phyloP scores from a whole-genome alignment of 2,797 vertebrate species.

The Hirundo rustica region DNA sequence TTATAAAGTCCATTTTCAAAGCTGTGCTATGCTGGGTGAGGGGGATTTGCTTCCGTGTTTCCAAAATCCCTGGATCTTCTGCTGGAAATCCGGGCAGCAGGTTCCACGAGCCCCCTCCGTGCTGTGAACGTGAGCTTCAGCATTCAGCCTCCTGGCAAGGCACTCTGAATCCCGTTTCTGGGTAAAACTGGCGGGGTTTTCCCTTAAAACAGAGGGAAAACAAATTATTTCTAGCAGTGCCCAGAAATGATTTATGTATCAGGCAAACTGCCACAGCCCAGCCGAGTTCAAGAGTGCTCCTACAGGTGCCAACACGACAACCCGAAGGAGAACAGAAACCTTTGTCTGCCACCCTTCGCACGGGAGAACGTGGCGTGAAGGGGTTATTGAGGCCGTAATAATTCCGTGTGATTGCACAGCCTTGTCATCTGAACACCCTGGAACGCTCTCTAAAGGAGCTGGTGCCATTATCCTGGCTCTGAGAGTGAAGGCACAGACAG shows the following conservation, averaged over 20 bases:
- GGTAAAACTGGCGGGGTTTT: neutral
- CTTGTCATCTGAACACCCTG: neutral
- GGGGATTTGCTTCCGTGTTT: neutral
- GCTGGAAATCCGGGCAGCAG: neutral
- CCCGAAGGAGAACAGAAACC: neutral
- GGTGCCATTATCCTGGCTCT: neutral
- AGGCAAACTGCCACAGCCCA: neutral
- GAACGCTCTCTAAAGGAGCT: neutral
- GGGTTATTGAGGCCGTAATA: neutral
- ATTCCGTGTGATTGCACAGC: neutral
- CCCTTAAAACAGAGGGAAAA: neutral
- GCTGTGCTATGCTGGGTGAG: neutral
- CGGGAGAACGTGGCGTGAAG: neutral
- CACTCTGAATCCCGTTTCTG: neutral
- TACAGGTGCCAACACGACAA: neutral
- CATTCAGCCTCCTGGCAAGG: neutral
- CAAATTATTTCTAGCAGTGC: neutral
- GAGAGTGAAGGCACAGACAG: slow-evolving; percentile 1
- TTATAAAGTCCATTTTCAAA: neutral
- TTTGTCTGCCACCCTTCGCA: slow-evolving; percentile 20
- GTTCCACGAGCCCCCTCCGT: neutral
- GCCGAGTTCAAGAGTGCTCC: neutral
- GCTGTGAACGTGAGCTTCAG: neutral
- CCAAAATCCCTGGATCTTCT: neutral
- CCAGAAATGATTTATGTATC: neutral